phyloP scores from a whole-genome alignment of 2,113 vertebrate genomes.

The Hippocampus zosterae region DNA sequence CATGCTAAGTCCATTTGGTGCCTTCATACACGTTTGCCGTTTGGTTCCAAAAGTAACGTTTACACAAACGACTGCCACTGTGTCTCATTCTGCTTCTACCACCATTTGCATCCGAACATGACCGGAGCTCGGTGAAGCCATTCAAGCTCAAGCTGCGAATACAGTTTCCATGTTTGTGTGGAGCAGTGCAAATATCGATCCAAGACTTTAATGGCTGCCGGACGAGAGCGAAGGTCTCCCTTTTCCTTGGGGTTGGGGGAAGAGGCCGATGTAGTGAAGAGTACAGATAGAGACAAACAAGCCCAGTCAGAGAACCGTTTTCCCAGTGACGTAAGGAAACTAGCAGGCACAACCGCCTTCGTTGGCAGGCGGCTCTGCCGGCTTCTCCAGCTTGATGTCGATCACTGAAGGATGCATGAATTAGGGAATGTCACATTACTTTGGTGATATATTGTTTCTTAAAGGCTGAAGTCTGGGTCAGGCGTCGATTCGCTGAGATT shows the following conservation, averaged over 20 bases:
- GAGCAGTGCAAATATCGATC: conserved; percentile 46
- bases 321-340: conserved; percentile 56
- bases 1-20: conserved; percentile 22
- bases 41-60: conserved; percentile 30
- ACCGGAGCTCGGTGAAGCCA: neutral
- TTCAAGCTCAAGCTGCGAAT: conserved; percentile 16
- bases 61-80: conserved; percentile 1
- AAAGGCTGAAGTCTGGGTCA: too few relatives aligned
- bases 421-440: conserved; percentile 72
- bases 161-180: conserved; percentile 14
- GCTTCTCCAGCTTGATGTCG: conserved; percentile 96
- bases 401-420: conserved; percentile 81
- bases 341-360: conserved; percentile 97
- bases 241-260: conserved; percentile 67
- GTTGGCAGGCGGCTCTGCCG: conserved; percentile 87
- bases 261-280: conserved; percentile 51
- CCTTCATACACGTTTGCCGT: conserved; percentile 20
- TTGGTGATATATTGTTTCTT: neutral
- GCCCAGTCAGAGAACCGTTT: conserved; percentile 33
- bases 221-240: conserved; percentile 77
- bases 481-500: neutral
- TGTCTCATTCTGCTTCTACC: neutral
- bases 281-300: conserved; percentile 34
- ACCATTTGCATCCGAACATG: conserved; percentile 6
- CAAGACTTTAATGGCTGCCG: conserved; percentile 69